These are phyloP conservation scores for Plusia festucae DNA, from an alignment of 2,888 invertebrate species.

Conservation along the genomic window DNA sequence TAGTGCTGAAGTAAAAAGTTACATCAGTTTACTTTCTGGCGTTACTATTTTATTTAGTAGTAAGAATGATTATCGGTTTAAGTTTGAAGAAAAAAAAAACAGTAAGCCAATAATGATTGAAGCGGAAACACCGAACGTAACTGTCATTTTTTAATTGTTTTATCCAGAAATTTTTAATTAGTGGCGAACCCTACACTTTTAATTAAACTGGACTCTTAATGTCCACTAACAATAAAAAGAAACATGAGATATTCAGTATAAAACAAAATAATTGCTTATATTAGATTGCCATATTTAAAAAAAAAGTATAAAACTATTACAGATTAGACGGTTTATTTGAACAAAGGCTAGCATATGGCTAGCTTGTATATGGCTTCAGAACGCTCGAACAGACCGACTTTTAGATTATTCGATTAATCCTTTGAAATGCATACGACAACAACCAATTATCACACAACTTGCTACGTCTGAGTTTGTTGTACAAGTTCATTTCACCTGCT, in stretches of 20 bases:
- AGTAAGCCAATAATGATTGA: background rate
- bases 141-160: background rate
- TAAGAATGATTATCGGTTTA: background rate
- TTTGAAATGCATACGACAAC: background rate
- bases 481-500: slow-evolving; percentile 5
- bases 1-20: background rate
- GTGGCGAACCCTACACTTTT: background rate
- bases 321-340: too few species aligned
- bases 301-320: too few species aligned
- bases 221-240: too few species aligned
- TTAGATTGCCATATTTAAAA: too few species aligned
- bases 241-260: background rate
- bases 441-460: background rate
- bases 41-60: background rate
- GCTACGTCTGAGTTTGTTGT: background rate
- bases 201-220: background rate
- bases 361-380: background rate
- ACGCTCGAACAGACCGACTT: background rate
- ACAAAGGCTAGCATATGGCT: too few species aligned
- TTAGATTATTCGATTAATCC: background rate
- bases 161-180: too few species aligned
- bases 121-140: background rate
- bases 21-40: too few species aligned
- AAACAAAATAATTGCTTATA: too few species aligned
- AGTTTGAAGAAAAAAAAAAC: background rate